Conservation (phyloP, 2,113 vertebrate species). For the Rhinichthys klamathensis region DNA sequence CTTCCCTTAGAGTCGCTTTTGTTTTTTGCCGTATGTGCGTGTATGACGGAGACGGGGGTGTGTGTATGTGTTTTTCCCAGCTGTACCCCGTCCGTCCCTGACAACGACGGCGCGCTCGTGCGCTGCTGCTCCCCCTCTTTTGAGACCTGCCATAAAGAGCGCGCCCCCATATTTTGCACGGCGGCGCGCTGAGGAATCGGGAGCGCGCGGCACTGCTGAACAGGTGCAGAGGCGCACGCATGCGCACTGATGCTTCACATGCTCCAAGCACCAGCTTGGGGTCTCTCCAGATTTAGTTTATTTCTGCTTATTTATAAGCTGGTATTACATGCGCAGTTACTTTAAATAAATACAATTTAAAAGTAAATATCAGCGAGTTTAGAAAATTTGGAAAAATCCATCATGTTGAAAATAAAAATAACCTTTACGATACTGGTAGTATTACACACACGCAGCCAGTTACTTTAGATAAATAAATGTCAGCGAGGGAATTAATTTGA, state of each 20-base stretch:
- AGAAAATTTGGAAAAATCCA: background rate
- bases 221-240: conserved; percentile 59
- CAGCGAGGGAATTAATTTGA: too few relatives aligned
- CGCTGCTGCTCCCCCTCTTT: conserved; percentile 58
- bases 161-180: conserved; percentile 68
- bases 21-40: conserved; percentile 41
- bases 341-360: background rate
- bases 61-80: conserved; percentile 54
- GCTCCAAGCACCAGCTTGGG: background rate
- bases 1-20: conserved; percentile 46
- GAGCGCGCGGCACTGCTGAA: conserved; percentile 53
- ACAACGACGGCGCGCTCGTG: conserved; percentile 60
- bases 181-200: conserved; percentile 58
- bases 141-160: conserved; percentile 82
- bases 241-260: conserved; percentile 30
- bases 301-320: conserved; percentile 1
- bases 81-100: conserved; percentile 68
- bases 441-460: background rate
- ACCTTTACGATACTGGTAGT: background rate
- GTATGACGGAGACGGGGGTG: conserved; percentile 23
- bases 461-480: too few relatives aligned
- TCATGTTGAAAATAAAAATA: background rate
- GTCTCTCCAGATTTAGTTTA: conserved; percentile 32
- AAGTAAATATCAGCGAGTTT: background rate
- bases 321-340: background rate